phyloP scores from a whole-genome alignment of 2,113 vertebrate species.

The Tyto alba region DNA sequence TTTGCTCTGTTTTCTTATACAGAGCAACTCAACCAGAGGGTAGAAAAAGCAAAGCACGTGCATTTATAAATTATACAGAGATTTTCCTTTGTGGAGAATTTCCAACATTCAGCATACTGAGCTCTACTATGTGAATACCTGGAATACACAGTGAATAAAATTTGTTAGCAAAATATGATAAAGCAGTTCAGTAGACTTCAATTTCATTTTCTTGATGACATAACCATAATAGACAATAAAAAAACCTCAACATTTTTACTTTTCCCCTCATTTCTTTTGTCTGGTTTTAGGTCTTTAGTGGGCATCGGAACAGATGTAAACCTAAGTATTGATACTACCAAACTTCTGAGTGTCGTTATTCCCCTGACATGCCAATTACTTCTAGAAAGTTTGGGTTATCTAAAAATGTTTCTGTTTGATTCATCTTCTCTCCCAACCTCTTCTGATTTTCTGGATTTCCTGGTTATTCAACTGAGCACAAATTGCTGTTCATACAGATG shows the following conservation, averaged over 20 bases:
- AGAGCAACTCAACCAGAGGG: neutral
- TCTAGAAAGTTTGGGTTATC: constrained; percentile 21
- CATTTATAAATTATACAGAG: neutral
- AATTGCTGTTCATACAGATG: constrained; percentile 66
- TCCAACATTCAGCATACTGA: neutral
- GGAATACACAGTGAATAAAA: neutral
- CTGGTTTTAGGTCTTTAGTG: neutral
- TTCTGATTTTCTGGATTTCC: constrained; percentile 65
- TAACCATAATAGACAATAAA: neutral
- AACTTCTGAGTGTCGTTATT: neutral
- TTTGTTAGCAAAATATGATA: neutral
- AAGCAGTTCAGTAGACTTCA: neutral
- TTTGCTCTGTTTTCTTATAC: neutral
- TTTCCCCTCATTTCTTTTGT: neutral
- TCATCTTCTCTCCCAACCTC: constrained; percentile 42
- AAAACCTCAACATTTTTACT: neutral
- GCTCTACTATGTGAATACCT: neutral
- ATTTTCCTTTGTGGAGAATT: neutral
- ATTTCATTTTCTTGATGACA: neutral
- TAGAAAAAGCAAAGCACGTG: neutral
- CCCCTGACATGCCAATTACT: constrained; percentile 26
- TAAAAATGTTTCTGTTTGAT: constrained; percentile 58
- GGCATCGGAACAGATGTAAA: neutral
- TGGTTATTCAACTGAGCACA: constrained; percentile 68
- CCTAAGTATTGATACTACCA: neutral